Conservation (phyloP, 2,888 invertebrate genomes). For the Chesias legatella region DNA sequence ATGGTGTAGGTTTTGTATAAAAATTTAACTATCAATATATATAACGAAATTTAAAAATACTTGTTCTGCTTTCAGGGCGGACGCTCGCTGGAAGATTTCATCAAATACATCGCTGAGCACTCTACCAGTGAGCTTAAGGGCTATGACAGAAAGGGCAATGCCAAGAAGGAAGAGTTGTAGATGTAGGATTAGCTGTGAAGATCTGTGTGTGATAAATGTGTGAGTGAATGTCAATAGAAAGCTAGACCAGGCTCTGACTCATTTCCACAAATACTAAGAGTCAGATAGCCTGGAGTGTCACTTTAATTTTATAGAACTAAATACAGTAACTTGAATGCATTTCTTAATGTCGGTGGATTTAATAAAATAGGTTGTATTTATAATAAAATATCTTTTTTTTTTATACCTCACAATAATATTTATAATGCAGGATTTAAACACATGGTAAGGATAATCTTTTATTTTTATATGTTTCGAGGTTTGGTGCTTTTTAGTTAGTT, state of each 20-base stretch:
- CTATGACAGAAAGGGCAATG: slow-evolving; percentile 90
- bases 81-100: slow-evolving; percentile 94
- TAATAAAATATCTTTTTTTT: slow-evolving; percentile 35
- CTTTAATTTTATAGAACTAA: slow-evolving; percentile 56
- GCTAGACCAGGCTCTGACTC: slow-evolving; percentile 10
- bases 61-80: slow-evolving; percentile 88
- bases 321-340: slow-evolving; percentile 78
- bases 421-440: too few relatives aligned
- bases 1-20: too few relatives aligned
- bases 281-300: slow-evolving; percentile 30
- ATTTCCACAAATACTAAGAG: slow-evolving; percentile 26
- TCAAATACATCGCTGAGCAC: slow-evolving; percentile 96
- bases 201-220: slow-evolving; percentile 59
- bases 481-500: too few relatives aligned
- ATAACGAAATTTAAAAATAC: too few relatives aligned
- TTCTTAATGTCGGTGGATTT: slow-evolving; percentile 65
- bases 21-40: too few relatives aligned
- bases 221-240: slow-evolving; percentile 22
- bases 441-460: too few relatives aligned
- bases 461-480: too few relatives aligned
- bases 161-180: slow-evolving; percentile 74
- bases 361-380: slow-evolving; percentile 77
- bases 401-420: not conserved
- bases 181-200: slow-evolving; percentile 49
- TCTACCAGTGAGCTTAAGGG: slow-evolving; percentile 93